These are phyloP conservation scores for Cephus pulcher DNA, from an alignment of 2,888 invertebrate species.

Conservation along the genomic window DNA sequence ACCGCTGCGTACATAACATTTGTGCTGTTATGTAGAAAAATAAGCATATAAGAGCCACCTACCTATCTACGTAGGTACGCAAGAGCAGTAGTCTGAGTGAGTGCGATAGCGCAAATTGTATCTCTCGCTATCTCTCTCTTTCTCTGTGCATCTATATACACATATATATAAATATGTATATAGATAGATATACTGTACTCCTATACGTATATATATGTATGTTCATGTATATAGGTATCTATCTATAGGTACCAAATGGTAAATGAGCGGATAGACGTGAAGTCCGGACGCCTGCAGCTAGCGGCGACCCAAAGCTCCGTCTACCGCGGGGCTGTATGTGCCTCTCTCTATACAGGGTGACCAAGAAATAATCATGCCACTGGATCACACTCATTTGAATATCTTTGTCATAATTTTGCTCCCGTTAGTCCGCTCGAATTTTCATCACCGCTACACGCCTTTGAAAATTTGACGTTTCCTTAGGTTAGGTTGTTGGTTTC, in stretches of 20 bases:
- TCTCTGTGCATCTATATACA: slow-evolving; percentile 5
- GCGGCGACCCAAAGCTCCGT: slow-evolving; percentile 66
- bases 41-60: slow-evolving; percentile 44
- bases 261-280: slow-evolving; percentile 66
- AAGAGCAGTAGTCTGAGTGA: slow-evolving; percentile 13
- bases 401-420: neutral
- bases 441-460: neutral
- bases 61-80: slow-evolving; percentile 26
- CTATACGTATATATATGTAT: slow-evolving; percentile 33
- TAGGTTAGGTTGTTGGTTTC: neutral
- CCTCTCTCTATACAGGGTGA: slow-evolving; percentile 55
- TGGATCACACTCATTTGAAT: neutral
- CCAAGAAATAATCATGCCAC: slow-evolving; percentile 19
- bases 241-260: slow-evolving; percentile 67
- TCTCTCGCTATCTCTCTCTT: slow-evolving; percentile 14
- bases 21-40: slow-evolving; percentile 46
- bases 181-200: slow-evolving; percentile 14
- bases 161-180: slow-evolving; percentile 30
- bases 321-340: slow-evolving; percentile 64
- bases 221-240: slow-evolving; percentile 44
- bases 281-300: slow-evolving; percentile 64
- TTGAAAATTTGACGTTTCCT: neutral
- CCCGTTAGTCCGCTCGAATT: neutral
- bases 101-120: neutral
- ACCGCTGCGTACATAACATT: slow-evolving; percentile 21